Conservation (phyloP, 2,113 vertebrate genomes). For the Archocentrus centrarchus region DNA sequence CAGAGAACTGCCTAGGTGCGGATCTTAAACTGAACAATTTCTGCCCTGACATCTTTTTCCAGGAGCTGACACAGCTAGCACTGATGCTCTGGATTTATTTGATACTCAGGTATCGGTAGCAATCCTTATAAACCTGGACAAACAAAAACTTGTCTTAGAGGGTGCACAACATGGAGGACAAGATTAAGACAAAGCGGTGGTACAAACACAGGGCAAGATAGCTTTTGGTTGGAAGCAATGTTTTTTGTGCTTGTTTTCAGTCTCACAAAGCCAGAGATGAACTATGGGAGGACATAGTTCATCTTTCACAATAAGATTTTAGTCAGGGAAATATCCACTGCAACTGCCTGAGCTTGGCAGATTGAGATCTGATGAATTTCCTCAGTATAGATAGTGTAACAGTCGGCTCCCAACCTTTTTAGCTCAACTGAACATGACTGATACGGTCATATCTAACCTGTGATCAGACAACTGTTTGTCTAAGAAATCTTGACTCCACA, state of each 20-base stretch:
- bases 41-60: background rate
- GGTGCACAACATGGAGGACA: background rate
- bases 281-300: background rate
- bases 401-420: background rate
- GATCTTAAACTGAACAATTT: background rate
- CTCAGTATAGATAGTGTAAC: background rate
- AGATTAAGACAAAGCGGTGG: background rate
- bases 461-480: conserved; percentile 4
- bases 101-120: background rate
- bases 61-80: rapidly evolving
- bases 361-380: background rate
- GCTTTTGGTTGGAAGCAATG: background rate
- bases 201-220: conserved; percentile 11
- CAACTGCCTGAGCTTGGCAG: background rate
- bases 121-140: conserved; percentile 4
- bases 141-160: background rate
- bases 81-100: background rate
- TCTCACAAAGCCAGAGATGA: background rate
- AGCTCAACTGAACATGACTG: background rate
- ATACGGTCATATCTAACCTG: background rate
- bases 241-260: background rate
- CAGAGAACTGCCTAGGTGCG: background rate
- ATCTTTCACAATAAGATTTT: conserved; percentile 4
- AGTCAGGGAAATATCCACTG: conserved; percentile 7
- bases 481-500: background rate